These are phyloP conservation scores for Takifugu flavidus DNA, from an alignment of 2,113 vertebrate genomes.

Conservation along the genomic window DNA sequence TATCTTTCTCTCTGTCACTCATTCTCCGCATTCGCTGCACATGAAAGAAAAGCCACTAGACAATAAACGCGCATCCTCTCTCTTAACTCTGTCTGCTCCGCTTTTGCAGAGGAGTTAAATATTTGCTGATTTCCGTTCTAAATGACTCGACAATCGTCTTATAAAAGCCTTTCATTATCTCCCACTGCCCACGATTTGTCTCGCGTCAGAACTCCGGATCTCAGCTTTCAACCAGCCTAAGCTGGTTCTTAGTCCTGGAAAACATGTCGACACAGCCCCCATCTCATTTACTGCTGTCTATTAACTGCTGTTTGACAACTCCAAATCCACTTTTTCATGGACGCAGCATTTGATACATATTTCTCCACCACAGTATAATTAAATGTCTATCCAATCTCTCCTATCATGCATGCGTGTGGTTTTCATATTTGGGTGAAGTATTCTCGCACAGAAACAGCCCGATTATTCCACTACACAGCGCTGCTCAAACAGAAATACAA, in stretches of 20 bases:
- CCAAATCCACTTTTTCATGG: slow-evolving; percentile 64
- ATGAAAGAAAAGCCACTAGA: no score
- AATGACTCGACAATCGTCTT: no score
- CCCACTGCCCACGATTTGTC: slow-evolving; percentile 29
- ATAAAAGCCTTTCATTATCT: slow-evolving; percentile 35
- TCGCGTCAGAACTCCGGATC: slow-evolving; percentile 51
- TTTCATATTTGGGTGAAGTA: slow-evolving; percentile 50
- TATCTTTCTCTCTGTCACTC: background rate
- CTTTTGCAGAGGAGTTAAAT: slow-evolving; percentile 6
- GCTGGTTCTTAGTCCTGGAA: slow-evolving; percentile 64
- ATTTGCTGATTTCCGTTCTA: background rate
- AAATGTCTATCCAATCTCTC: slow-evolving; percentile 62
- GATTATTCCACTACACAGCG: slow-evolving; percentile 44
- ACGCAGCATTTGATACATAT: slow-evolving; percentile 58
- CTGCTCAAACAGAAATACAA: slow-evolving; percentile 44
- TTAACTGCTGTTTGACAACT: slow-evolving; percentile 62
- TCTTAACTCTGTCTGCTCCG: background rate
- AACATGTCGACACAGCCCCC: slow-evolving; percentile 49
- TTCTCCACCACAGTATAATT: slow-evolving; percentile 66
- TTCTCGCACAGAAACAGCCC: slow-evolving; percentile 34
- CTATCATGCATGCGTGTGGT: slow-evolving; percentile 62
- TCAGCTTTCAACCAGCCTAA: slow-evolving; percentile 57
- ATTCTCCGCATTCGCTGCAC: background rate
- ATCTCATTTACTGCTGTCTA: slow-evolving; percentile 69
- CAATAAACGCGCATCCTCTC: no score